A percentile compares a stretch with the other conserved stretches of the same genome.
These are phyloP conservation scores for Cyrtorhinus lividipennis DNA, from an alignment of 1,140 invertebrate species.

Conservation along the genomic window DNA sequence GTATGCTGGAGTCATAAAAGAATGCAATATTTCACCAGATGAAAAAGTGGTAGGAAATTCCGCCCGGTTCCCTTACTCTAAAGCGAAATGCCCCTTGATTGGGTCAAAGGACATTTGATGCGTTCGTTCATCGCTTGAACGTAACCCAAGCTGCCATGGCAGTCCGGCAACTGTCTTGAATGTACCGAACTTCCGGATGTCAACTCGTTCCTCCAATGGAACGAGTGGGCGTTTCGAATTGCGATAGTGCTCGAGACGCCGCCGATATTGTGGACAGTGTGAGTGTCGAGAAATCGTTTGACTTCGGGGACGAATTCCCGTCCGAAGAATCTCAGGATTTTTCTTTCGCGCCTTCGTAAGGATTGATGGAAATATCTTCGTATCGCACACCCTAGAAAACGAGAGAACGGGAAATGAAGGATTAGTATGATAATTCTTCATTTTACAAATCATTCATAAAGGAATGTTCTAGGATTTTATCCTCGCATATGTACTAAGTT, in stretches of 20 bases:
- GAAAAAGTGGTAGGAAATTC: no score
- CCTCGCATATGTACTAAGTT: no score
- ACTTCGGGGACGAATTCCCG: conserved; percentile 53
- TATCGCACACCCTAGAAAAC: conserved; percentile 67
- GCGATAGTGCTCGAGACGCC: conserved; percentile 71
- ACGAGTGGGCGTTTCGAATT: conserved; percentile 67
- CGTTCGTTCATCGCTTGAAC: conserved; percentile 34
- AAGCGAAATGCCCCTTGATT: conserved; percentile 24
- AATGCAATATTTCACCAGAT: no score
- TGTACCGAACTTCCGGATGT: conserved; percentile 46
- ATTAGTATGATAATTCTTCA: no score
- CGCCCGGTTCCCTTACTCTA: no score
- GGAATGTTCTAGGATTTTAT: no score
- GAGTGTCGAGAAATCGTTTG: conserved; percentile 57
- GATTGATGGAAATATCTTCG: conserved; percentile 67
- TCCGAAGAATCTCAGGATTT: conserved; percentile 60
- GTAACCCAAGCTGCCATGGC: conserved; percentile 74
- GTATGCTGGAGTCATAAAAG: no score
- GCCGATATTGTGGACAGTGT: conserved; percentile 60
- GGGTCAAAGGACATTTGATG: conserved; percentile 42
- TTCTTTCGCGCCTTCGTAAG: conserved; percentile 48
- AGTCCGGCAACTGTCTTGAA: conserved; percentile 46
- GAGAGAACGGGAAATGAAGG: no score
- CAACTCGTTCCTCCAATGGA: conserved; percentile 66
- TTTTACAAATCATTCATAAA: no score